Evolutionary conservation across 2,113 vertebrate species (phyloP).

Genomic region (Podocnemis expansa): DNA sequence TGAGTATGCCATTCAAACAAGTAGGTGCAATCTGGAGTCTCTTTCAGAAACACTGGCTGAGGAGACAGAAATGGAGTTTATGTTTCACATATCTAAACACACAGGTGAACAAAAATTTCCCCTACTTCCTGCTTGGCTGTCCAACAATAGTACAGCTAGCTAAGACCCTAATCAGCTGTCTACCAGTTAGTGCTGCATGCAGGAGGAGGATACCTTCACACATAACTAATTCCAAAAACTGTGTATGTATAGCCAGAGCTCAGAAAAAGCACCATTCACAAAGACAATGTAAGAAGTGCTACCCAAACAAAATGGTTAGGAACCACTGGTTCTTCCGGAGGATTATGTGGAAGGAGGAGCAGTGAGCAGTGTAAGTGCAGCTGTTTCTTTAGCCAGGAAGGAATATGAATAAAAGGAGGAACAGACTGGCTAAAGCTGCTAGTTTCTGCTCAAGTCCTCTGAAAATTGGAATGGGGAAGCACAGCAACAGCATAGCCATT

Average conservation of each 20-base stretch:
- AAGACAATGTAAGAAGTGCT: not conserved
- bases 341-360: not conserved
- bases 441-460: not conserved
- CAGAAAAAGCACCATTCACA: not conserved
- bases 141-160: not conserved
- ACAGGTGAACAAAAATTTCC: not conserved
- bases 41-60: conserved; percentile 87
- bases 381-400: not conserved
- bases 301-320: not conserved
- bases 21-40: conserved; percentile 94
- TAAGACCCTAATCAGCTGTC: not conserved
- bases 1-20: conserved; percentile 91
- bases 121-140: too few relatives aligned
- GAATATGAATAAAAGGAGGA: not conserved
- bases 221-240: not conserved
- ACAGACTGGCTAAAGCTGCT: not conserved
- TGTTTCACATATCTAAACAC: accelerated
- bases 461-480: not conserved
- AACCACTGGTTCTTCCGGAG: not conserved
- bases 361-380: not conserved
- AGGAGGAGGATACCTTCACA: not conserved
- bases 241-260: not conserved
- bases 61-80: not conserved
- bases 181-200: not conserved
- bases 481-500: not conserved